Evolutionary conservation across 2,113 vertebrate genomes (phyloP).

Genomic region (Scalopus aquaticus): DNA sequence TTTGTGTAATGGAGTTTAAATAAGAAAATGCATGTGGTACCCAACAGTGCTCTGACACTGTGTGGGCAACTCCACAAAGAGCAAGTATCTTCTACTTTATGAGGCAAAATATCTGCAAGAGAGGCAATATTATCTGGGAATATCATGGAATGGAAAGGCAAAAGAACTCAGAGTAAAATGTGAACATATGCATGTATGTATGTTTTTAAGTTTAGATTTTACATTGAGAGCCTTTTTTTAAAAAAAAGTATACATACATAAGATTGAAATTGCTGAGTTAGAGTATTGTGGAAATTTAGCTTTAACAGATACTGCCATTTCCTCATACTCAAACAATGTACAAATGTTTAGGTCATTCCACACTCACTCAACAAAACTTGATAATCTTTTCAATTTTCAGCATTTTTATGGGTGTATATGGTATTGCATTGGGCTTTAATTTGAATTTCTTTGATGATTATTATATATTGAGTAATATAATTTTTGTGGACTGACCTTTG

Average conservation of each 20-base stretch:
- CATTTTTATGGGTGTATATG: too few species aligned
- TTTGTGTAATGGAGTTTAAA: not conserved
- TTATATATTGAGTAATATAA: not conserved
- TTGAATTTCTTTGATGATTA: not conserved
- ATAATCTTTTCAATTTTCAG: constrained; percentile 3
- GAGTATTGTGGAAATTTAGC: not conserved
- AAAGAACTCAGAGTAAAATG: constrained; percentile 5
- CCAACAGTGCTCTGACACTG: not conserved
- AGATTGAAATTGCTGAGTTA: not conserved
- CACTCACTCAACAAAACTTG: not conserved
- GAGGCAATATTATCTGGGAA: not conserved
- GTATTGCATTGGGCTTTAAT: not conserved
- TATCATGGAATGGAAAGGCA: not conserved
- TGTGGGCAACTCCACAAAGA: not conserved
- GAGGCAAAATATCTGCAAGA: not conserved
- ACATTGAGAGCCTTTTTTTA: not conserved
- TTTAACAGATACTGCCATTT: not conserved
- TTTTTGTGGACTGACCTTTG: not conserved
- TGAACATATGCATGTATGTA: not conserved
- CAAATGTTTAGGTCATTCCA: not conserved
- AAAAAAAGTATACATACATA: not conserved
- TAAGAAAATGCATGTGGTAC: too few species aligned
- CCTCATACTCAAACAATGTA: not conserved
- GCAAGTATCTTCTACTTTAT: not conserved
- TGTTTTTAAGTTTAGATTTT: not conserved